Conservation (phyloP, 2,797 vertebrate species). For the Gadopsis marmoratus region DNA sequence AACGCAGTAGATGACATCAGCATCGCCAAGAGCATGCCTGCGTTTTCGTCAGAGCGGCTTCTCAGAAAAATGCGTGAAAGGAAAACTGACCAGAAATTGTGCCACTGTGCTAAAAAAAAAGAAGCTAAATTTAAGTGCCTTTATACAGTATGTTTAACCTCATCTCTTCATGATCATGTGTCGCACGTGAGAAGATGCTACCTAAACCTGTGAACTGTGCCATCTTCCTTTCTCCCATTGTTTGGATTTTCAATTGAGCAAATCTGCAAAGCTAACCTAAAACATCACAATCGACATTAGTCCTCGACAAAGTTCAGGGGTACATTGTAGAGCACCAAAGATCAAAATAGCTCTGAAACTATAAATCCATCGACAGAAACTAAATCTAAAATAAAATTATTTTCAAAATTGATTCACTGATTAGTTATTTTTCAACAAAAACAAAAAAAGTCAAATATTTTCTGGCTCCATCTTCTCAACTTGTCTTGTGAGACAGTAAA, state of each 20-base stretch:
- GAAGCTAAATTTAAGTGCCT: too few relatives aligned
- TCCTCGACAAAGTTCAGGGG: background rate
- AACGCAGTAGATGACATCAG: background rate
- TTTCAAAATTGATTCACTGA: background rate
- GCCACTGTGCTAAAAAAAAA: too few relatives aligned
- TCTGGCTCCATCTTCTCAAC: background rate
- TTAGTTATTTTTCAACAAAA: background rate
- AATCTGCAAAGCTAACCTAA: background rate
- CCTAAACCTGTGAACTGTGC: background rate
- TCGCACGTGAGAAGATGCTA: too few relatives aligned
- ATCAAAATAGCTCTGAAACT: background rate
- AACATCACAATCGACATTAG: background rate
- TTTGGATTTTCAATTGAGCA: background rate
- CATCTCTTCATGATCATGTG: background rate
- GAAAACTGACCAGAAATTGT: too few relatives aligned
- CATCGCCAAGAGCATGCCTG: background rate
- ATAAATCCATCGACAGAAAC: background rate
- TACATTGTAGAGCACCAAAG: background rate
- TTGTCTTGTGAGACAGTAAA: background rate
- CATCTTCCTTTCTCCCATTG: background rate
- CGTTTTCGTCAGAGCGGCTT: background rate
- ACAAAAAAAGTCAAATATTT: background rate
- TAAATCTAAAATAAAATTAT: too few relatives aligned
- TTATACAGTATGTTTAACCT: background rate
- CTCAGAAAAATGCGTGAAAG: constrained; percentile 1